Evolutionary conservation across 2,797 vertebrate species (phyloP).

Genomic region (Coilia nasus): DNA sequence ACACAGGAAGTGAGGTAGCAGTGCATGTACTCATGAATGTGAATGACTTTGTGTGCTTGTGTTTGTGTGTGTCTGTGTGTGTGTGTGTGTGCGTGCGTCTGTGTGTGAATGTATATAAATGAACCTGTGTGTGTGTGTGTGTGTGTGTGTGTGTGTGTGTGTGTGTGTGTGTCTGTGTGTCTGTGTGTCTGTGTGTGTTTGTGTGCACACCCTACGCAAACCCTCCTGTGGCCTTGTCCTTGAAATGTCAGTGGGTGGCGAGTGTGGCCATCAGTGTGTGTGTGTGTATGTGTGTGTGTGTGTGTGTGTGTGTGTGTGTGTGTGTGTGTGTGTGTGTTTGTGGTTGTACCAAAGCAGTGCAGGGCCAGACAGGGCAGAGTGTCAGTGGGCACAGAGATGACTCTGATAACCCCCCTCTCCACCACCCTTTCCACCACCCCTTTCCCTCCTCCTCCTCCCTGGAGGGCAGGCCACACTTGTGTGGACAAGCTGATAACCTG

Average conservation of each 20-base stretch:
- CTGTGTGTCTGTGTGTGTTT: slow-evolving; percentile 21
- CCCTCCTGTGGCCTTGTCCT: slow-evolving; percentile 74
- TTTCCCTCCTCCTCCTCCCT: slow-evolving; percentile 38
- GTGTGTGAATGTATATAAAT: background rate
- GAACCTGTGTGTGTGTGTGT: slow-evolving; percentile 6
- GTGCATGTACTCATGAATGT: background rate
- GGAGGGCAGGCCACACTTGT: slow-evolving; percentile 60
- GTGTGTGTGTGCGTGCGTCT: background rate
- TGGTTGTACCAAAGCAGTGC: slow-evolving; percentile 28
- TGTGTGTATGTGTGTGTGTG: slow-evolving; percentile 24
- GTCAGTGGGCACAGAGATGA: slow-evolving; percentile 20
- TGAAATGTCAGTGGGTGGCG: slow-evolving; percentile 68
- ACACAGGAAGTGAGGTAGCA: background rate
- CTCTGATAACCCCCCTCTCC: slow-evolving; percentile 10
- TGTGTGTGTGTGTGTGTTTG: slow-evolving; percentile 38
- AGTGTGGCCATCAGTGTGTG: background rate
- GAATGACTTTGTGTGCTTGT: background rate
- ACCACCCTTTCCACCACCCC: background rate
- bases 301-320: slow-evolving; percentile 36
- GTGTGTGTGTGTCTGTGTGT: slow-evolving; percentile 36
- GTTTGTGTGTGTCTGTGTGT: background rate
- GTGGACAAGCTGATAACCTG: slow-evolving; percentile 34
- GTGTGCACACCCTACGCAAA: slow-evolving; percentile 53
- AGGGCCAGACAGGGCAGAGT: slow-evolving; percentile 36
- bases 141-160: slow-evolving; percentile 30